Evolutionary conservation across 1,140 invertebrate genomes (phyloP), one percentile per base, ranked within the genome.

Genomic region (Lepidurus apus): DNA sequence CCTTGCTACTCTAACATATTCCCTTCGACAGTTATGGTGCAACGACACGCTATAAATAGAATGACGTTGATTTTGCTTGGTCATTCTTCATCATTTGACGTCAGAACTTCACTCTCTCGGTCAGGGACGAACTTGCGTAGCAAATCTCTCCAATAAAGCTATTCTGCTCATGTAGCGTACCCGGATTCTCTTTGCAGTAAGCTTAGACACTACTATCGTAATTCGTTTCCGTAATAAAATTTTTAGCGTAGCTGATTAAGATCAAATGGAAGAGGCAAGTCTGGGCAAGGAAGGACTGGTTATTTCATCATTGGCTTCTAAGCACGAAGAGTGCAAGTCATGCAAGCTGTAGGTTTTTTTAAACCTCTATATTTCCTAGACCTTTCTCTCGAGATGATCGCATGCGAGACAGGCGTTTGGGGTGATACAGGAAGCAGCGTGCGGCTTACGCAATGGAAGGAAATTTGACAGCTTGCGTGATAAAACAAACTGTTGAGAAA

Each of bases 81-180:
- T 65, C 53, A 65, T 65, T 17, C 0, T 13, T 65, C 53, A 65
- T 65, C 53, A n/a, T 65, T 65, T 65, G 53, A 65, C 53, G 53
- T 65, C 53, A 65, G 53, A 65, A 65, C 53, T 65, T 65, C 34
- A 65, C 53, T 65, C 53, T 65, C 53, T 65, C 53, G 8, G 53
- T 65, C 53, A 65, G 53, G 53, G 53, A 65, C 53, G 13, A 9
- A 65, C 9, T 21, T 65, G 53, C 21, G 1, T 21, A 65, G 53
- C 6, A 65, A 65, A 21, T 65, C 13, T n/a, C 53, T 65, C 17
- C 13, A 13, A 65, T 17, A 1, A 4, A 1, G 21, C 17, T 9
- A 17, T n/a, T n/a, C 53, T 65, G 13, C n/a, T 65, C 17, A 2
- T 17, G 45, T 17, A 65, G 13, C 13, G 7, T 65, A 65, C 9